Base-by-base conservation (phyloP, 2,888 invertebrate genomes). In the Callosobruchus maculatus region DNA sequence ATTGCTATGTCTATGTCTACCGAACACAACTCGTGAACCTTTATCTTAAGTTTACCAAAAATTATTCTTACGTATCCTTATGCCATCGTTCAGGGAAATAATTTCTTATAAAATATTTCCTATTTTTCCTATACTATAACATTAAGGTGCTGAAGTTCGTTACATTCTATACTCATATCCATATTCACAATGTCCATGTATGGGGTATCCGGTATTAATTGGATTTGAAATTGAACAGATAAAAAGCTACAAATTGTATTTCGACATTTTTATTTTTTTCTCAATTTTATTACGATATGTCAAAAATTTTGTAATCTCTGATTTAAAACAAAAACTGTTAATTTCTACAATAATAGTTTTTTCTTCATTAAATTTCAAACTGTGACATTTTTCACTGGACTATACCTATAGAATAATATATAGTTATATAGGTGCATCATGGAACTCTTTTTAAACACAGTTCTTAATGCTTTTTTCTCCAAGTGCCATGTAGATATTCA, bases 11-110 rank as follows among this genome's bases (percentile, higher is more conserved):
- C 91, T 97, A 84, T 91, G 94, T 88, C 90, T 97, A 88, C 97
- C 97, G 83, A 96, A 97, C 88, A 97, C 96, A 84, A 95, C 96
- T 68, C 90, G 94, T 79, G 93, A 93, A 87, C 94, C 95, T 83
- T 83, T 88, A 77, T 86, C 86, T 79, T 87, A 85, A 85, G 49
- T 49, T 49, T 49, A 18, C 49, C 49, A 49, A 49, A 49, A 49
- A 49, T 49, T 49, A 49, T 49, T 13, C 49, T 13, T 49, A 49
- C 13, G 49, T 49, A 49, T 49, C 49, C 4, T 49, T 49, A 18
- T 1, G 18, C 13, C 49, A 49, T 49, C 9, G 49, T 26, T 26
- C 7, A 7, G 26, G 26, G 7, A 26, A 26, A 26, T 26, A 49
- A 49, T 49, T 7, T 3, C 13, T 18, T 18, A 18, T 49, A 49